A percentile compares a stretch with the other conserved stretches of the same genome.
phyloP scores from a whole-genome alignment of 2,888 invertebrate species.

The Caenorhabditis auriculariae region DNA sequence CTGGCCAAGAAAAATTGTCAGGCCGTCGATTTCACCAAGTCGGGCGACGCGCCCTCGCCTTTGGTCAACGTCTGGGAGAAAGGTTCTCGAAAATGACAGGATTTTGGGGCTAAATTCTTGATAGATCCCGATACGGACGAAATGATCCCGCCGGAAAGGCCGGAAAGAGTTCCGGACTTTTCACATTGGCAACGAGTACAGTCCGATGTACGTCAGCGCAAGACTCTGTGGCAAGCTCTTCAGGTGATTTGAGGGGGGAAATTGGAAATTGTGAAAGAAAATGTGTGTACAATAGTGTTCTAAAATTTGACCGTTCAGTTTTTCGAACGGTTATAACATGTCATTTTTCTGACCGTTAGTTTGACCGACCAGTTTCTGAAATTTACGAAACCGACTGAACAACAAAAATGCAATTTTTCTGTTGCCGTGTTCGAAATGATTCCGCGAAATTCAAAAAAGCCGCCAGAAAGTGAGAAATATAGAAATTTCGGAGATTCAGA shows the following conservation, averaged over 20 bases:
- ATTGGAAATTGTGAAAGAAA: too few relatives aligned
- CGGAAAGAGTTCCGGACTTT: conserved; percentile 37
- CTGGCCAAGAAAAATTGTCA: conserved; percentile 58
- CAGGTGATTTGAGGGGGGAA: conserved; percentile 14
- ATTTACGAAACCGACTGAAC: too few relatives aligned
- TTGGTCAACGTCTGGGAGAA: conserved; percentile 26
- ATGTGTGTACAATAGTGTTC: too few relatives aligned
- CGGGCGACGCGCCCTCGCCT: conserved; percentile 30
- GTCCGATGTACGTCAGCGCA: conserved; percentile 33
- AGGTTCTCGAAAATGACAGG: conserved; percentile 1
- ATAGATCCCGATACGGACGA: conserved; percentile 5
- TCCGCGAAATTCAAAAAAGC: too few relatives aligned
- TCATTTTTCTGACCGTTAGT: too few relatives aligned
- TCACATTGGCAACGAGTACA: conserved; percentile 30
- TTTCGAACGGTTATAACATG: too few relatives aligned
- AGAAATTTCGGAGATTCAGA: too few relatives aligned
- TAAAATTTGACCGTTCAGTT: too few relatives aligned
- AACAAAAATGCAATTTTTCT: too few relatives aligned
- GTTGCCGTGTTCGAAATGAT: too few relatives aligned
- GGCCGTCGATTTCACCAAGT: conserved; percentile 61
- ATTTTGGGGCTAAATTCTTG: neutral
- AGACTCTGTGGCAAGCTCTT: conserved; percentile 53
- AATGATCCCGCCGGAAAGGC: conserved; percentile 35
- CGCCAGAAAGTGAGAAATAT: too few relatives aligned
- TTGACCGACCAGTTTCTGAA: too few relatives aligned